A percentile compares a stretch with the other conserved stretches of the same genome.
phyloP scores from a whole-genome alignment of 2,113 vertebrate genomes.

The Xyliphius kryptos region DNA sequence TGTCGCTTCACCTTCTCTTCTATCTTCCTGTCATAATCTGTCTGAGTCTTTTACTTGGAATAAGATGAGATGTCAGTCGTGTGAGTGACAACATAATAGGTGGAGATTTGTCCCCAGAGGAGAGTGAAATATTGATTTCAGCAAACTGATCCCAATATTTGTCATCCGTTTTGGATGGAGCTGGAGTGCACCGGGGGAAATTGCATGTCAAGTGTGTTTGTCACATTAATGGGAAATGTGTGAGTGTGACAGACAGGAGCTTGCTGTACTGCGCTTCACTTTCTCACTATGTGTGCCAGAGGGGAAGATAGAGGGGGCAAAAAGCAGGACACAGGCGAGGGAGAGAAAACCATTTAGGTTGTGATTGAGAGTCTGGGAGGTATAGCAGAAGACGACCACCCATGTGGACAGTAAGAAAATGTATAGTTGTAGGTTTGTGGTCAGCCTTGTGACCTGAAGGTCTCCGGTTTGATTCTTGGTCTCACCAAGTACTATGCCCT shows the following conservation, averaged over 20 bases:
- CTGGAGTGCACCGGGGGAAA: constrained; percentile 28
- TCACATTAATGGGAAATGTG: constrained; percentile 56
- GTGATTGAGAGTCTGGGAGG: constrained; percentile 1
- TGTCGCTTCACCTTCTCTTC: constrained; percentile 4
- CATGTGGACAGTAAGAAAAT: too few relatives aligned
- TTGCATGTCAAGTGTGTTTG: constrained; percentile 56
- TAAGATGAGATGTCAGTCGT: constrained; percentile 54
- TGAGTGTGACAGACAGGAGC: constrained; percentile 55
- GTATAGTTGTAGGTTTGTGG: too few relatives aligned
- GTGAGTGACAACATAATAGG: constrained; percentile 49
- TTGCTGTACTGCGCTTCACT: constrained; percentile 37
- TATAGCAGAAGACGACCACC: too few relatives aligned
- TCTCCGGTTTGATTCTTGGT: too few relatives aligned
- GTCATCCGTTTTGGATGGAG: constrained; percentile 43
- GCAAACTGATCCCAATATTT: constrained; percentile 27
- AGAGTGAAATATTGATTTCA: constrained; percentile 35
- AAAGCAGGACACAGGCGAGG: too few relatives aligned
- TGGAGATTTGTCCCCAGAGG: constrained; percentile 46
- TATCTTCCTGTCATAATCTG: constrained; percentile 1
- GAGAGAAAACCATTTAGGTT: not conserved
- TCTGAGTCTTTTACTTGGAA: constrained; percentile 43
- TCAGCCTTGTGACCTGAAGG: too few relatives aligned
- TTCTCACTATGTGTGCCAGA: constrained; percentile 28
- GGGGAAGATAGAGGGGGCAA: constrained; percentile 6
- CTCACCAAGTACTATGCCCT: too few relatives aligned